Percentiles rank a stretch among this genome's conserved stretches.
These are phyloP conservation scores for Gryllus bimaculatus DNA, from an alignment of 1,140 invertebrate species.

Conservation along the genomic window DNA sequence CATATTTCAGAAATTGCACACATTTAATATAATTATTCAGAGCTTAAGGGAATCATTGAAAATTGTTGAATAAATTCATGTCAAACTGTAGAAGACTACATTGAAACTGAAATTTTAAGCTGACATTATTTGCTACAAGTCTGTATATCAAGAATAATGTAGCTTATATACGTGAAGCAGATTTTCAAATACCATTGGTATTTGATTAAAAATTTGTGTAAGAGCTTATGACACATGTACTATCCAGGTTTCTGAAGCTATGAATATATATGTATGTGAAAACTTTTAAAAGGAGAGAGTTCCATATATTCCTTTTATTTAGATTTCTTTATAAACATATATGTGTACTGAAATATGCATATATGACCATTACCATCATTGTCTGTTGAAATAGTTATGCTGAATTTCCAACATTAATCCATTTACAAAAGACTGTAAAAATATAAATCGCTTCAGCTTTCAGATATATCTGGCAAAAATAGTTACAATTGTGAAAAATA, in stretches of 20 bases:
- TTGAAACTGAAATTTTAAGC: background rate
- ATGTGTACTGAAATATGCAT: background rate
- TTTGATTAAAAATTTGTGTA: background rate
- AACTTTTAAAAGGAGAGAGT: background rate
- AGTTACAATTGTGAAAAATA: background rate
- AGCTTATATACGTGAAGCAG: too few relatives aligned
- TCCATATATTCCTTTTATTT: background rate
- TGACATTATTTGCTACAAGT: background rate
- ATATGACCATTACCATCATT: background rate
- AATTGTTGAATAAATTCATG: too few relatives aligned
- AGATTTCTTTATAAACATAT: background rate
- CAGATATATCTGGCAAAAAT: background rate
- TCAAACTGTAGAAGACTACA: too few relatives aligned
- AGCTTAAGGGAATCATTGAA: background rate
- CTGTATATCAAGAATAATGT: background rate
- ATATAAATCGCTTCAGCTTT: background rate
- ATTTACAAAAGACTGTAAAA: constrained; percentile 1
- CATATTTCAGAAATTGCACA: background rate
- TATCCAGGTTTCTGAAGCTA: background rate
- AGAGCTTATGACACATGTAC: background rate
- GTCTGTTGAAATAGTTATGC: background rate
- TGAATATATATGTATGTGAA: background rate
- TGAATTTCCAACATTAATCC: background rate
- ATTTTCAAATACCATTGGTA: background rate
- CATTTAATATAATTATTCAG: background rate